Conservation (phyloP, 2,797 vertebrate genomes). For the Sebastes oblongus region DNA sequence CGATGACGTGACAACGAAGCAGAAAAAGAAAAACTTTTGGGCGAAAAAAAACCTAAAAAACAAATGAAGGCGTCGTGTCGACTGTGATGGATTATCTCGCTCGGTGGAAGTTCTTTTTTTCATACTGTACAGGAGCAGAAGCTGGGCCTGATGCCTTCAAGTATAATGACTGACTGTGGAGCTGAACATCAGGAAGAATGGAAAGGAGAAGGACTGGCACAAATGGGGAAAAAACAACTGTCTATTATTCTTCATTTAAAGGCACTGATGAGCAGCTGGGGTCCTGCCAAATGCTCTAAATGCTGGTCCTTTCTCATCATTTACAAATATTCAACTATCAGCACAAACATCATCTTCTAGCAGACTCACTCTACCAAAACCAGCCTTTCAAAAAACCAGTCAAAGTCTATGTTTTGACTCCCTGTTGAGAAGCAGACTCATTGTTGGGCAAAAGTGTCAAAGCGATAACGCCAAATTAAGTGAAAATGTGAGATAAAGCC, state of each 20-base stretch:
- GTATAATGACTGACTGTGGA: neutral
- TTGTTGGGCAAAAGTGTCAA: conserved; percentile 28
- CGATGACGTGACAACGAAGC: neutral
- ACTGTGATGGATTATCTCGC: conserved; percentile 20
- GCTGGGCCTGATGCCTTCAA: neutral
- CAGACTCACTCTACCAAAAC: neutral
- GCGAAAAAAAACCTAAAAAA: neutral
- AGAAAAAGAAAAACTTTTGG: neutral
- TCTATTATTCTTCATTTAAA: conserved; percentile 27
- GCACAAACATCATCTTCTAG: neutral
- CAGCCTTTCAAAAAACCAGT: neutral
- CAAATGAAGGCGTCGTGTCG: conserved; percentile 3
- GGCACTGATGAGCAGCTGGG: neutral
- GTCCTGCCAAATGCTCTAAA: conserved; percentile 8
- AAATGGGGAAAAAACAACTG: neutral
- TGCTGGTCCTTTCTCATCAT: neutral
- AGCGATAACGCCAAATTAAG: conserved; percentile 57
- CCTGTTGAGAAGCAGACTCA: conserved; percentile 18
- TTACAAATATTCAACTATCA: conserved; percentile 32
- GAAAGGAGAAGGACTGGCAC: neutral
- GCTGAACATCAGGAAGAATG: neutral
- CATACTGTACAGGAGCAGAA: neutral
- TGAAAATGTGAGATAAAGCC: conserved; percentile 61
- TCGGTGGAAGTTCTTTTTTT: conserved; percentile 11
- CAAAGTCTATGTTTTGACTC: neutral